These are phyloP conservation scores for Danio tinwini DNA, from an alignment of 2,797 vertebrate genomes.

Conservation along the genomic window DNA sequence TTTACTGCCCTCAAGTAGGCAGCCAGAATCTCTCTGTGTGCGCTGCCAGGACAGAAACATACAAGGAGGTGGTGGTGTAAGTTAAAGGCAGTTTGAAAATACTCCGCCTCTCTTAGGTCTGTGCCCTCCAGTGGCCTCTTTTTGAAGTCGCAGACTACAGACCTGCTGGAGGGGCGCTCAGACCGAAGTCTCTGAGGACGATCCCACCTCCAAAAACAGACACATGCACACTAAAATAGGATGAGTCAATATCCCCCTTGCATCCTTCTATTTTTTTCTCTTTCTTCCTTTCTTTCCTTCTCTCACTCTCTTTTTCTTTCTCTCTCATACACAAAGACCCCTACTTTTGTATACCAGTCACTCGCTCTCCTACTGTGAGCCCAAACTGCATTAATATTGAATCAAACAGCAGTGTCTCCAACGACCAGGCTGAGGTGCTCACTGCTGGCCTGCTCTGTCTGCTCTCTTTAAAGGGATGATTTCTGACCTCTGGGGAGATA, in stretches of 20 bases:
- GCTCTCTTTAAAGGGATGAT: constrained; percentile 81
- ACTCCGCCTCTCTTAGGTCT: constrained; percentile 76
- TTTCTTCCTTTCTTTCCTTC: constrained; percentile 40
- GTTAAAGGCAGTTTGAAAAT: constrained; percentile 77
- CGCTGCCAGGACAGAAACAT: constrained; percentile 37
- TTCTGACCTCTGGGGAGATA: constrained; percentile 80
- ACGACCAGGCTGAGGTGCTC: constrained; percentile 75
- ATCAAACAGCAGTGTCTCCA: constrained; percentile 84
- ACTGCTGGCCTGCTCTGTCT: constrained; percentile 69
- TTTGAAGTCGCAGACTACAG: constrained; percentile 84
- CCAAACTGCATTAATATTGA: constrained; percentile 87
- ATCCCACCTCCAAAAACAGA: constrained; percentile 68
- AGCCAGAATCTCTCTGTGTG: constrained; percentile 33
- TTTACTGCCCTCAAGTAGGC: constrained; percentile 47
- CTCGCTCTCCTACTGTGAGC: constrained; percentile 79
- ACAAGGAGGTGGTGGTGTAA: constrained; percentile 33
- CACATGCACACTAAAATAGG: constrained; percentile 69
- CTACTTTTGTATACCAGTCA: constrained; percentile 79
- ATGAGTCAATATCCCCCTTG: constrained; percentile 76
- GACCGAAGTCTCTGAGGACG: constrained; percentile 78
- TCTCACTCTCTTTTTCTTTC: constrained; percentile 51
- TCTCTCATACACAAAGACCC: constrained; percentile 67
- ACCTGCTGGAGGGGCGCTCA: constrained; percentile 81
- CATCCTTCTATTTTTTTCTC: constrained; percentile 45
- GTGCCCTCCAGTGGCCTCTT: constrained; percentile 78